Evolutionary conservation across 2,113 vertebrate genomes (phyloP).

Genomic region (Columbina picui): DNA sequence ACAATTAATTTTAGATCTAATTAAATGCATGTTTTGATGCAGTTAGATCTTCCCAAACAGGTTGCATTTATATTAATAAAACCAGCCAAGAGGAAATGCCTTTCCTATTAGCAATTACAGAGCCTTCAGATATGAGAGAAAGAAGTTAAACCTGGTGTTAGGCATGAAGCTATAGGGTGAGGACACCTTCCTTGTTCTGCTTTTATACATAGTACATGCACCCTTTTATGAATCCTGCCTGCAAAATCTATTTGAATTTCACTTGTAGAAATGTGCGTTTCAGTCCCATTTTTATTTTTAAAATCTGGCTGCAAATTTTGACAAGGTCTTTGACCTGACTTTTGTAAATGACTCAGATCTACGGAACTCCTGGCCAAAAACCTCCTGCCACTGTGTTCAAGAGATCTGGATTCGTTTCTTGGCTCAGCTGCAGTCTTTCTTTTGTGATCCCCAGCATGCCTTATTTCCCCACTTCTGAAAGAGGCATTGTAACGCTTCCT

Average conservation of each 20-base stretch:
- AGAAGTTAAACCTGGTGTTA: background rate
- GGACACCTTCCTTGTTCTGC: background rate
- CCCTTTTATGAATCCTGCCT: background rate
- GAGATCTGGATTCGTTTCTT: background rate
- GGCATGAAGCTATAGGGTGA: background rate
- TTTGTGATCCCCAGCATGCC: background rate
- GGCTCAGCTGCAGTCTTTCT: background rate
- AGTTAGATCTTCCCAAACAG: background rate
- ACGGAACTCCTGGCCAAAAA: background rate
- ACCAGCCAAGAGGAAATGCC: background rate
- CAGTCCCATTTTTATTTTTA: background rate
- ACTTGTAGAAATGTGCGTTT: background rate
- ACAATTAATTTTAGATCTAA: background rate
- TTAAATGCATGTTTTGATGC: background rate
- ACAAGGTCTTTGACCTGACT: background rate
- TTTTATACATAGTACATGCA: background rate
- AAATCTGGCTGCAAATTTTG: background rate
- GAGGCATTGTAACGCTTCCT: background rate
- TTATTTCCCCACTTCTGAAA: background rate
- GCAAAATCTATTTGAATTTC: background rate
- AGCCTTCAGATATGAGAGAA: background rate
- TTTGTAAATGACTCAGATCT: background rate
- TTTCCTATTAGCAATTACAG: background rate
- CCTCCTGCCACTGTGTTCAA: background rate
- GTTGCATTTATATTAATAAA: background rate